Evolutionary conservation across 2,888 invertebrate species (phyloP).

Genomic region (Myopa testacea): DNA sequence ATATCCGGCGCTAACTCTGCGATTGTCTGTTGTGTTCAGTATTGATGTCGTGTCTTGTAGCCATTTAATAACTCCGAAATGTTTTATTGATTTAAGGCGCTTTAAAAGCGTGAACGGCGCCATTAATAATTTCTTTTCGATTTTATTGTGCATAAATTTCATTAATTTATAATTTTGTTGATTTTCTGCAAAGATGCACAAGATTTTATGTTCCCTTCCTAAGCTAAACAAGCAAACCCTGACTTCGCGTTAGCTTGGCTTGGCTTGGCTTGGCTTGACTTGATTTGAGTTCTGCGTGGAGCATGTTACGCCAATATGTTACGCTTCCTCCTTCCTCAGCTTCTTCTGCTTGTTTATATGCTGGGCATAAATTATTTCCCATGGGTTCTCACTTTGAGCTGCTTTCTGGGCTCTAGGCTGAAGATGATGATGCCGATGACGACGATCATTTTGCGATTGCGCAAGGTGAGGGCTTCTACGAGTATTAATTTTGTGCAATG

Average conservation of each 20-base stretch:
- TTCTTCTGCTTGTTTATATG: conserved; percentile 49
- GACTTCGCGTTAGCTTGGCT: conserved; percentile 21
- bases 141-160: conserved; percentile 70
- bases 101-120: conserved; percentile 69
- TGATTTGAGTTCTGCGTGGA: conserved; percentile 40
- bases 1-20: conserved; percentile 61
- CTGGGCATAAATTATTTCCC: conserved; percentile 65
- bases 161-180: conserved; percentile 70
- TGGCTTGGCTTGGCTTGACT: conserved; percentile 41
- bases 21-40: conserved; percentile 44
- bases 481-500: conserved; percentile 54
- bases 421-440: conserved; percentile 38
- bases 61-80: conserved; percentile 57
- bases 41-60: conserved; percentile 53
- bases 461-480: conserved; percentile 60
- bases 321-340: conserved; percentile 39
- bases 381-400: conserved; percentile 53
- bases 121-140: conserved; percentile 69
- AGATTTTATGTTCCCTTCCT: conserved; percentile 44
- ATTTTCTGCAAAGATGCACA: conserved; percentile 54
- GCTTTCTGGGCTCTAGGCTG: conserved; percentile 21
- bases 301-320: conserved; percentile 59
- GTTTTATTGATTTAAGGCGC: conserved; percentile 67
- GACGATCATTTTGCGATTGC: conserved; percentile 58
- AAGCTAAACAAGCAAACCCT: conserved; percentile 48